Percentiles rank a stretch among this genome's conserved stretches.
These are phyloP conservation scores for Micromys minutus DNA, from an alignment of 2,113 vertebrate species.

Conservation along the genomic window DNA sequence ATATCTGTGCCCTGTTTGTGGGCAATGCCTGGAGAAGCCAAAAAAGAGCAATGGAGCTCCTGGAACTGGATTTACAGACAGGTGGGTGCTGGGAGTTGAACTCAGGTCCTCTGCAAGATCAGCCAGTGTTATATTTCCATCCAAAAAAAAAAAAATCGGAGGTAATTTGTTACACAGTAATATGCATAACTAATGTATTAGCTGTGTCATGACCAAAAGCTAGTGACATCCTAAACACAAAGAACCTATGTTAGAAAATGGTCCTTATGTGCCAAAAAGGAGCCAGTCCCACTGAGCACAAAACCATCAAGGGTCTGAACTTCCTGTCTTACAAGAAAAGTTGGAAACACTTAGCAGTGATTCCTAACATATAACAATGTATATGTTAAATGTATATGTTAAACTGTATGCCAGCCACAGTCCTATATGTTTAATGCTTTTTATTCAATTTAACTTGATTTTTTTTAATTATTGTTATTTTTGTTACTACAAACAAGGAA, in stretches of 20 bases:
- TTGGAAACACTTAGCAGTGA: not conserved
- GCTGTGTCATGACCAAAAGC: not conserved
- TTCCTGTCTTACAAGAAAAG: not conserved
- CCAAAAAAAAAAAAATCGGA: not conserved
- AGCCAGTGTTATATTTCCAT: not conserved
- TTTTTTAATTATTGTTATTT: not conserved
- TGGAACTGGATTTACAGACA: not conserved
- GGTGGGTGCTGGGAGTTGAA: not conserved
- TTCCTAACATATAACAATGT: not conserved
- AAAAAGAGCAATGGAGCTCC: not conserved
- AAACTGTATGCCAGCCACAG: not conserved
- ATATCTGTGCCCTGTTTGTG: not conserved
- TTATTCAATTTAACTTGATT: not conserved
- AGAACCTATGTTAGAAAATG: not conserved
- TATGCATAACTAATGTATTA: not conserved
- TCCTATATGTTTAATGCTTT: not conserved
- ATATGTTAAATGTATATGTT: not conserved
- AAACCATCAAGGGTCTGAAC: not conserved
- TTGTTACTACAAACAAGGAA: not conserved
- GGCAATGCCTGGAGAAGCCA: not conserved
- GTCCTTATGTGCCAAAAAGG: not conserved
- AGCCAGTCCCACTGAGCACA: not conserved
- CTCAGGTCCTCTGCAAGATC: not conserved
- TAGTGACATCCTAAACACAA: not conserved
- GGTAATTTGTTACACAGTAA: not conserved